Conservation (phyloP, 2,888 invertebrate genomes). For the Chirona hameri region DNA sequence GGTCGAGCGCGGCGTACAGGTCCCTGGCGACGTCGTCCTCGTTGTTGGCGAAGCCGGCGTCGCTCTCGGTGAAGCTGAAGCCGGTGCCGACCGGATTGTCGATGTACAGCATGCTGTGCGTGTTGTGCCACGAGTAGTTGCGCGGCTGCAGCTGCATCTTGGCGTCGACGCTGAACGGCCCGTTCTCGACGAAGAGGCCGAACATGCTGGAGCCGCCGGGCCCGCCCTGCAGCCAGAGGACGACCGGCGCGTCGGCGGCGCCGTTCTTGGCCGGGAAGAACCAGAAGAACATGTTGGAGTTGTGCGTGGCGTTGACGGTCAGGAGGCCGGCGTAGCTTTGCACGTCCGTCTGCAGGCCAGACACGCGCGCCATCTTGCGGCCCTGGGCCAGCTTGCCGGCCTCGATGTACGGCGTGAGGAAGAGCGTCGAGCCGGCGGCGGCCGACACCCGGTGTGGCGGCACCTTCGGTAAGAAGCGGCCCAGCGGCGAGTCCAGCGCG, state of each 20-base stretch:
- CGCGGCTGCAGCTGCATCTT: constrained; percentile 55
- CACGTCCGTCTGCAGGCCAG: background rate
- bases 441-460: background rate
- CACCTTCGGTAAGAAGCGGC: background rate
- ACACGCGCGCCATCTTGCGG: constrained; percentile 2
- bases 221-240: constrained; percentile 83
- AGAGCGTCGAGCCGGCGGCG: constrained; percentile 60
- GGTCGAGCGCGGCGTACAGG: constrained; percentile 46
- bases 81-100: constrained; percentile 51
- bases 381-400: constrained; percentile 53
- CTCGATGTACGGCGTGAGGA: constrained; percentile 70
- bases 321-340: constrained; percentile 74
- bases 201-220: constrained; percentile 73
- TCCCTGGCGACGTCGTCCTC: constrained; percentile 48
- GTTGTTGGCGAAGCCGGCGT: constrained; percentile 45
- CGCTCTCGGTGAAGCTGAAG: constrained; percentile 49
- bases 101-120: constrained; percentile 51
- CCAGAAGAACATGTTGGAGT: constrained; percentile 88
- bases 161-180: constrained; percentile 62
- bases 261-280: constrained; percentile 69
- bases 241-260: constrained; percentile 60
- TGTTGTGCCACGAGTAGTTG: constrained; percentile 73
- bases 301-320: constrained; percentile 70
- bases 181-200: constrained; percentile 79
- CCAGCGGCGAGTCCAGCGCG: background rate